A percentile compares a stretch with the other conserved stretches of the same genome.
Conservation (phyloP, 1,140 invertebrate species). For the Drosophila tsacasi region DNA sequence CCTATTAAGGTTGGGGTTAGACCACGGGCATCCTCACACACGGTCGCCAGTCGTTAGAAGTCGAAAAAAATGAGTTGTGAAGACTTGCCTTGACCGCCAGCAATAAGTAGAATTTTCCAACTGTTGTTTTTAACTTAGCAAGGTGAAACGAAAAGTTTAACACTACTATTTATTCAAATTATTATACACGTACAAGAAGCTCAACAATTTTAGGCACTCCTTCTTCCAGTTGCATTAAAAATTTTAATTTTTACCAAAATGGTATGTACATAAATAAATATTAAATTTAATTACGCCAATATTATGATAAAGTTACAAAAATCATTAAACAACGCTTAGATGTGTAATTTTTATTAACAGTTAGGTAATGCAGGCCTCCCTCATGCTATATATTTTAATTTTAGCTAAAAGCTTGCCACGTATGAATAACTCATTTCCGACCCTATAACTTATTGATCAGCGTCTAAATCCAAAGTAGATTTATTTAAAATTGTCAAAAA, state of each 20-base stretch:
- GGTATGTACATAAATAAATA: background rate
- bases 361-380: no score
- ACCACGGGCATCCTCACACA: slow-evolving; percentile 9
- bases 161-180: background rate
- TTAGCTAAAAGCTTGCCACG: no score
- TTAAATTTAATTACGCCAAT: no score
- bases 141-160: background rate
- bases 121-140: background rate
- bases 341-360: no score
- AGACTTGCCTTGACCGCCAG: slow-evolving; percentile 4
- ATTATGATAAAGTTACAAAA: no score
- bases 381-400: no score
- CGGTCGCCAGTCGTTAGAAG: slow-evolving; percentile 32
- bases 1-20: slow-evolving; percentile 54
- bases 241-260: background rate
- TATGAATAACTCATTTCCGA: no score
- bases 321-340: no score
- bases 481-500: no score
- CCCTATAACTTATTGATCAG: background rate
- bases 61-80: background rate
- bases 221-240: background rate
- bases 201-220: background rate
- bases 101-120: background rate
- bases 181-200: slow-evolving; percentile 1
- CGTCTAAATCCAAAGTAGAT: no score